A percentile compares a stretch with the other conserved stretches of the same genome.
Conservation (phyloP, 2,888 invertebrate species). For the Leptinotarsa rubiginosa region DNA sequence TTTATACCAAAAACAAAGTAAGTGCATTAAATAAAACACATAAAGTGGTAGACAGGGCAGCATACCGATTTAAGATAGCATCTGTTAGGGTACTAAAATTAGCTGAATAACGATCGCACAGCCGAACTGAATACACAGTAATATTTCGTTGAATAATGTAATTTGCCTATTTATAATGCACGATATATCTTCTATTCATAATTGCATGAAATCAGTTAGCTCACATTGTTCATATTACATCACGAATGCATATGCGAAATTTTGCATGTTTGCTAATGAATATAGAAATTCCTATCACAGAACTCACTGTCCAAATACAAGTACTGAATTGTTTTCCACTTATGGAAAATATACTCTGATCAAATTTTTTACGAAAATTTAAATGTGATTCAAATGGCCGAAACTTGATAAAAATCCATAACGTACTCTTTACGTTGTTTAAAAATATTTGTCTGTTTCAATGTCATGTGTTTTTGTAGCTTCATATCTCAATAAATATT, state of each 20-base stretch:
- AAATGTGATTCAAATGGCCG: too few species aligned
- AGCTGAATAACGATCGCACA: slow-evolving; percentile 13
- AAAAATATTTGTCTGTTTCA: too few species aligned
- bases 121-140: slow-evolving; percentile 6
- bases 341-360: too few species aligned
- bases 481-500: too few species aligned
- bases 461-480: too few species aligned
- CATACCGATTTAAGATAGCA: slow-evolving; percentile 18
- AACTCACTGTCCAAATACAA: neutral
- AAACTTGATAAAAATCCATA: too few species aligned
- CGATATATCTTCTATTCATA: slow-evolving; percentile 15
- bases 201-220: slow-evolving; percentile 18
- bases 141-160: slow-evolving; percentile 22
- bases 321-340: too few species aligned
- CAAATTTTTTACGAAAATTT: too few species aligned
- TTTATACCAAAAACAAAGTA: slow-evolving; percentile 5
- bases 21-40: neutral
- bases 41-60: neutral
- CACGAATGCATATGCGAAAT: neutral
- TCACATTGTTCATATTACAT: slow-evolving; percentile 1
- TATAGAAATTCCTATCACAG: neutral
- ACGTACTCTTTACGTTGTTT: too few species aligned
- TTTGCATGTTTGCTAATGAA: neutral
- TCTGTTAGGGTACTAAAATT: slow-evolving; percentile 23
- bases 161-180: slow-evolving; percentile 22